Percentiles rank a stretch among this genome's conserved stretches.
These are phyloP conservation scores for Dascyllus trimaculatus DNA, from an alignment of 2,113 vertebrate genomes.

Conservation along the genomic window DNA sequence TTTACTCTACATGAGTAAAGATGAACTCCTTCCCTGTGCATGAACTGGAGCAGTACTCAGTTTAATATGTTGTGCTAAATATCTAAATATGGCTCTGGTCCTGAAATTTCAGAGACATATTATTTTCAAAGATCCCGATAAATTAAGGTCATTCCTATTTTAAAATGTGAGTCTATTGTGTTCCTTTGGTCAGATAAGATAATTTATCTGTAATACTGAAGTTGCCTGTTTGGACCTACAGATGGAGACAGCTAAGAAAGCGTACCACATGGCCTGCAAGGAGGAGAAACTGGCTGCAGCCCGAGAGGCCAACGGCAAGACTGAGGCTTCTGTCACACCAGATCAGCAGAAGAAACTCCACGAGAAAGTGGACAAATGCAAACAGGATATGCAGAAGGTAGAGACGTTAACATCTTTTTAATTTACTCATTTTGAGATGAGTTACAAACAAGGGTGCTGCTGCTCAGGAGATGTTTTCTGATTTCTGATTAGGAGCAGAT, in stretches of 20 bases:
- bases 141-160: neutral
- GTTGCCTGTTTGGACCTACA: slow-evolving; percentile 65
- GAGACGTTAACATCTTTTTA: neutral
- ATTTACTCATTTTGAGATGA: neutral
- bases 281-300: slow-evolving; percentile 95
- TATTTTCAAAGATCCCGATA: neutral
- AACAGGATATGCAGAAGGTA: slow-evolving; percentile 94
- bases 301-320: slow-evolving; percentile 94
- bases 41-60: too few species aligned
- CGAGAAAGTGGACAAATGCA: slow-evolving; percentile 98
- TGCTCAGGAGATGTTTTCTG: neutral
- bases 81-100: neutral
- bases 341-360: slow-evolving; percentile 98
- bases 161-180: neutral
- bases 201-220: slow-evolving; percentile 18
- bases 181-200: slow-evolving; percentile 12
- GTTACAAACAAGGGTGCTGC: neutral
- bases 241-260: slow-evolving; percentile 96
- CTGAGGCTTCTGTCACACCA: slow-evolving; percentile 91
- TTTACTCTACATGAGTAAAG: too few species aligned
- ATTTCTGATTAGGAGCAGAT: too few species aligned
- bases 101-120: neutral
- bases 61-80: neutral
- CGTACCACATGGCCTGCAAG: slow-evolving; percentile 97
- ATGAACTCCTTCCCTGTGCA: too few species aligned